Conservation (phyloP, 2,888 invertebrate genomes). For the Mythimna lalbum region DNA sequence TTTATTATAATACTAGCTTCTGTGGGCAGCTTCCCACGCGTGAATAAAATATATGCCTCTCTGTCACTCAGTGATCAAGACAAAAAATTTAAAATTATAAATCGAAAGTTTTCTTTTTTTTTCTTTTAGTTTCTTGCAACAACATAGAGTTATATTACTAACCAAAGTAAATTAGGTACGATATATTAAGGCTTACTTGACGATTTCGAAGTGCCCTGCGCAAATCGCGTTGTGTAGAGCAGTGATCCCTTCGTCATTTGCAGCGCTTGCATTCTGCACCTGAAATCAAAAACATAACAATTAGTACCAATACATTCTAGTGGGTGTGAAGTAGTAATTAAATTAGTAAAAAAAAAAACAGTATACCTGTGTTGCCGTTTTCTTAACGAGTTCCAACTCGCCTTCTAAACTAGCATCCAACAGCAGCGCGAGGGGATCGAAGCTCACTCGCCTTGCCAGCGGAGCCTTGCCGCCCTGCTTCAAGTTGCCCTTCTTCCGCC, state of each 20-base stretch:
- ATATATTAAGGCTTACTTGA: slow-evolving; percentile 91
- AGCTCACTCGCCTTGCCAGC: slow-evolving; percentile 96
- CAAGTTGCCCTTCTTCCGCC: slow-evolving; percentile 95
- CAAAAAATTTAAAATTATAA: no score
- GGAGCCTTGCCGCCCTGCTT: slow-evolving; percentile 94
- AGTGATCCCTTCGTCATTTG: slow-evolving; percentile 99
- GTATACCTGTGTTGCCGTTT: slow-evolving; percentile 96
- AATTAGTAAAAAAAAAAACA: no score
- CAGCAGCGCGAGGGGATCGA: slow-evolving; percentile 98
- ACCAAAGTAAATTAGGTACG: no score
- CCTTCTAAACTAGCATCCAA: slow-evolving; percentile 99
- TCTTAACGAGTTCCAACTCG: slow-evolving; percentile 98
- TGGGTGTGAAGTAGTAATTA: no score
- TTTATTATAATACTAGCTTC: not conserved
- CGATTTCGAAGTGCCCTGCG: slow-evolving; percentile 99
- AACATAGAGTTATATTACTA: no score
- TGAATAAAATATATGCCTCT: no score
- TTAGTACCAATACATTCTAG: not conserved
- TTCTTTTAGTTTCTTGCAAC: no score
- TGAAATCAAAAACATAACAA: slow-evolving; percentile 69
- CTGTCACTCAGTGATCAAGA: no score
- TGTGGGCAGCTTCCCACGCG: no score
- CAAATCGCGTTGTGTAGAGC: slow-evolving; percentile 99
- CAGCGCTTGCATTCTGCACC: slow-evolving; percentile 98
- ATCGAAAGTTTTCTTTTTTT: no score